Conservation (phyloP, 1,140 invertebrate genomes). For the Bombus fervidus region DNA sequence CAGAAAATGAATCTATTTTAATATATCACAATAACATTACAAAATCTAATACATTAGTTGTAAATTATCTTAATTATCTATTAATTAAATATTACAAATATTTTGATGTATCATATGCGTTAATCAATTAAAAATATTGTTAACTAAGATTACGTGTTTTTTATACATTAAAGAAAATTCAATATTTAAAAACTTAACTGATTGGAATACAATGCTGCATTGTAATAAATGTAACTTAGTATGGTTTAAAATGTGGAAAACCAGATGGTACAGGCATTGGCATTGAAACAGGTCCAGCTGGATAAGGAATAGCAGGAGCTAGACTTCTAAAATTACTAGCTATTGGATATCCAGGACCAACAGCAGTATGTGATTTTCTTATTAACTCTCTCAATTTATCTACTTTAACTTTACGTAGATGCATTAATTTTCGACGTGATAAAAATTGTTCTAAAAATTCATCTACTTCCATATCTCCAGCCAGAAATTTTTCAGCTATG, state of each 20-base stretch:
- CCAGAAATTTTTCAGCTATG: conserved; percentile 89
- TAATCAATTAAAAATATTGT: conserved; percentile 1
- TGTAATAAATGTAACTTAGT: conserved; percentile 51
- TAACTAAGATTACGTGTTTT: not conserved
- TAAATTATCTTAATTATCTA: not conserved
- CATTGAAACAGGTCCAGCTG: conserved; percentile 82
- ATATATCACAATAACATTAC: not conserved
- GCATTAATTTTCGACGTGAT: conserved; percentile 88
- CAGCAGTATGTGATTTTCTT: conserved; percentile 78
- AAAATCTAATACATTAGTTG: not conserved
- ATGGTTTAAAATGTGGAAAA: conserved; percentile 69
- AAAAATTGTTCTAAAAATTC: conserved; percentile 91
- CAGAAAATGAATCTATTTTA: not conserved
- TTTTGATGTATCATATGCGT: conserved; percentile 37
- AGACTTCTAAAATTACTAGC: conserved; percentile 74
- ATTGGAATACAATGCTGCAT: not conserved
- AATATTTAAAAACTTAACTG: conserved; percentile 5
- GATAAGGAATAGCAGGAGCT: conserved; percentile 81
- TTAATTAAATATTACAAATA: conserved; percentile 16
- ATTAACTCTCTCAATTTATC: conserved; percentile 93
- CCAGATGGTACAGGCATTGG: conserved; percentile 82
- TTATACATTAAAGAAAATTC: conserved; percentile 1
- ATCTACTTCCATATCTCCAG: conserved; percentile 88
- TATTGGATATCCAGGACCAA: conserved; percentile 73
- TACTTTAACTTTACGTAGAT: conserved; percentile 91